Conservation (phyloP, 2,113 vertebrate species). For the Grammomys dolichurus region DNA sequence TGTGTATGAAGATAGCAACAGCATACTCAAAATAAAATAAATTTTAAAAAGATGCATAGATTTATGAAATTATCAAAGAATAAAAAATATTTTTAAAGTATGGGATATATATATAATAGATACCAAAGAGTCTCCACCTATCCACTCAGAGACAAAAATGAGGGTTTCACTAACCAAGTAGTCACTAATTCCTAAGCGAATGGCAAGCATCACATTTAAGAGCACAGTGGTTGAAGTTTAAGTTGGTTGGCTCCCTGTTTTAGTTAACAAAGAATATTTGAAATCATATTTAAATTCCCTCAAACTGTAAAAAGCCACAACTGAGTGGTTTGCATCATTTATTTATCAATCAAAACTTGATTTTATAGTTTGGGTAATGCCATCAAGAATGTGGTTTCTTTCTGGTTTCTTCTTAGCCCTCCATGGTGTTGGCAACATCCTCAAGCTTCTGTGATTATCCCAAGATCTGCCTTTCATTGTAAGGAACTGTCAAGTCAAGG, state of each 20-base stretch:
- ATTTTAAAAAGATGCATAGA: not conserved
- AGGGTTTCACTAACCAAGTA: slow-evolving; percentile 2
- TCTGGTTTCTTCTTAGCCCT: slow-evolving; percentile 31
- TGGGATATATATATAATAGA: not conserved
- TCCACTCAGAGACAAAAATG: not conserved
- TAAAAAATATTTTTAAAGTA: not conserved
- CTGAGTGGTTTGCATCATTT: not conserved
- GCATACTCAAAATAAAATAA: too few species aligned
- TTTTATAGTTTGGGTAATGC: not conserved
- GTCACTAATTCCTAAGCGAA: slow-evolving; percentile 43
- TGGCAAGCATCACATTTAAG: slow-evolving; percentile 10
- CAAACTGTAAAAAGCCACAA: slow-evolving; percentile 45
- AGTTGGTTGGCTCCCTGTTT: slow-evolving; percentile 24
- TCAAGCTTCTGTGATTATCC: not conserved
- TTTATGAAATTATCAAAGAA: not conserved
- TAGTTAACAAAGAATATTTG: not conserved
- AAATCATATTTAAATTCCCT: slow-evolving; percentile 55
- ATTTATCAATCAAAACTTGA: not conserved
- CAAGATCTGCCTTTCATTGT: not conserved
- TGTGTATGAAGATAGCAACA: too few species aligned
- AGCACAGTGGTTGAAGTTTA: slow-evolving; percentile 13
- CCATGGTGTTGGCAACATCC: not conserved
- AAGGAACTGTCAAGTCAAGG: slow-evolving; percentile 5
- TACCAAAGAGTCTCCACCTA: slow-evolving; percentile 12
- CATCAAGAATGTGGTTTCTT: not conserved